Base-by-base conservation (phyloP, 1,140 invertebrate species). In the Andricus grossulariae region DNA sequence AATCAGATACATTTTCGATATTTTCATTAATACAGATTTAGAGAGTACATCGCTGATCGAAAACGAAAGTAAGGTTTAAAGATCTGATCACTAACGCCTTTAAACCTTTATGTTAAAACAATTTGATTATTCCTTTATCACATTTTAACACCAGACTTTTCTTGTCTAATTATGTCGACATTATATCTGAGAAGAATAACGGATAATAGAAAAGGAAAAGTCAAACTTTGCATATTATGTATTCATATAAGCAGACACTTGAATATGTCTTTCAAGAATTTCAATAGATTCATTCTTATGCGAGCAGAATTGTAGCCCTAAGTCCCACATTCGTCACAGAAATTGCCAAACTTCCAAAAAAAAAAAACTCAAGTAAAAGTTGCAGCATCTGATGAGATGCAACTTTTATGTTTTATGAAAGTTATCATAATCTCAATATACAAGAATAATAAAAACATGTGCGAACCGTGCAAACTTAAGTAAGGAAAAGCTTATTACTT, bases 271-370 rank as follows among this genome's bases (percentile, higher is more conserved):
- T 66, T 66, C 15, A n/a, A 66, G 25, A 66, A 66, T 66, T 66
- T 66, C 32, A 66, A 66, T 66, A 45, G 13, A 39, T 39, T 66
- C 13, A 66, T 66, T 66, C 60, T 45, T 66, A 66, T 39, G 60
- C 60, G 60, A 66, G 25, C 45, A 66, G 39, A 32, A 32, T 66
- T 66, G 32, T 6, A 66, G 60, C 60, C 15, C 60, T 39, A 66
- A n/a, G 25, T 66, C 25, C 25, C 60, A 66, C 60, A 45, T 66
- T 66, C 25, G 60, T 66, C 60, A 66, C 60, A 66, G 25, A 66
- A 66, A 66, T 66, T 66, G 32, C 25, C 60, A 66, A 66, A 66
- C 60, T 66, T 66, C 60, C 60, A 32, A 15, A 66, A 39, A 66
- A 55, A 55, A 21, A 55, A 66, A 66, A 39, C 60, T 60, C 5